Conservation (phyloP, 2,888 invertebrate species). For the Parnassius orleans region DNA sequence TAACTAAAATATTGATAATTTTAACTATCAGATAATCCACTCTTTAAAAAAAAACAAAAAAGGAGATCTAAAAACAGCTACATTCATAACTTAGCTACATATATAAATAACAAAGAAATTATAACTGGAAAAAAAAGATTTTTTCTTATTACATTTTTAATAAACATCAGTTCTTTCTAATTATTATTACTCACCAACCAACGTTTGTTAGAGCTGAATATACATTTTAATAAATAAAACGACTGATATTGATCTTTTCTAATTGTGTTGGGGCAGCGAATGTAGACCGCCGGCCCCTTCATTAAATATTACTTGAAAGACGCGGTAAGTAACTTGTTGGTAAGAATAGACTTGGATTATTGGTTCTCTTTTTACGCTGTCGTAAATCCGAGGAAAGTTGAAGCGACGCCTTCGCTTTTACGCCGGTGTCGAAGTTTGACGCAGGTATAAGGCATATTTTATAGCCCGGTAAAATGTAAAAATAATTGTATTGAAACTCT, state of each 20-base stretch:
- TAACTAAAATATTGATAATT: too few species aligned
- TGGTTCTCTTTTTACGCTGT: slow-evolving; percentile 45
- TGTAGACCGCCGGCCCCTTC: slow-evolving; percentile 54
- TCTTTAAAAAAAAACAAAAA: too few species aligned
- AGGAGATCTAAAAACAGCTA: too few species aligned
- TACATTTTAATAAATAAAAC: slow-evolving; percentile 55
- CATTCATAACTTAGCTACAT: too few species aligned
- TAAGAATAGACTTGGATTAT: slow-evolving; percentile 43
- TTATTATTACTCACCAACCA: slow-evolving; percentile 9
- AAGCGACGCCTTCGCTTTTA: slow-evolving; percentile 28
- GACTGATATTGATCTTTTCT: slow-evolving; percentile 69
- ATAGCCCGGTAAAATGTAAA: slow-evolving; percentile 16
- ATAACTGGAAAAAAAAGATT: neutral
- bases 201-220: slow-evolving; percentile 29
- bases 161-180: slow-evolving; percentile 5
- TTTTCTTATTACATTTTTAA: slow-evolving; percentile 15
- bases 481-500: slow-evolving; percentile 2
- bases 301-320: slow-evolving; percentile 72
- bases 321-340: slow-evolving; percentile 59
- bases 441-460: slow-evolving; percentile 30
- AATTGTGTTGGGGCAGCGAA: slow-evolving; percentile 64
- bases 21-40: too few species aligned
- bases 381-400: slow-evolving; percentile 35
- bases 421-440: slow-evolving; percentile 28
- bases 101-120: too few species aligned